Conservation (phyloP, 2,888 invertebrate genomes). For the Gari tellinella region DNA sequence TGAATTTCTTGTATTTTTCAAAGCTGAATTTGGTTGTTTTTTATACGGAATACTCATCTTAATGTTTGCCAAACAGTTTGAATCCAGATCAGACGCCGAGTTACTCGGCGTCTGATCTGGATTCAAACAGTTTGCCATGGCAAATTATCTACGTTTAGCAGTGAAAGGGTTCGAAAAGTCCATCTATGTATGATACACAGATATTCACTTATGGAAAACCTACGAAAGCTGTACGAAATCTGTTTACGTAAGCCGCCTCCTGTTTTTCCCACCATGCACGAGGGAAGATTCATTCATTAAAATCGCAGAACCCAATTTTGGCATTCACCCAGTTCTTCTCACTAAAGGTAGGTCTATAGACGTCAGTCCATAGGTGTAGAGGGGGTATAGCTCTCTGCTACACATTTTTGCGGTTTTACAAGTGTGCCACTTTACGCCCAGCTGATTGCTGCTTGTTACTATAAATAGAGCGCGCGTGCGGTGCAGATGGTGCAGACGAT, state of each 20-base stretch:
- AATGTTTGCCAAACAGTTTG: too few species aligned
- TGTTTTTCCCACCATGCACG: constrained; percentile 28
- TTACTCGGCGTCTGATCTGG: too few species aligned
- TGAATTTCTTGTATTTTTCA: too few species aligned
- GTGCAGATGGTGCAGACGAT: constrained; percentile 41
- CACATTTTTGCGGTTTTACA: constrained; percentile 52
- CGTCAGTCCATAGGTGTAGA: constrained; percentile 2
- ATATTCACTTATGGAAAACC: not conserved
- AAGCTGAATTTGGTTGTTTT: too few species aligned
- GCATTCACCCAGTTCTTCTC: not conserved
- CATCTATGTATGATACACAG: too few species aligned
- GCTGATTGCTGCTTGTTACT: constrained; percentile 38
- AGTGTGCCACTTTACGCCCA: constrained; percentile 40
- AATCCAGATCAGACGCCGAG: too few species aligned
- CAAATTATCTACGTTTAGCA: too few species aligned
- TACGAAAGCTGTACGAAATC: not conserved
- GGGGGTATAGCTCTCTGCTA: too few species aligned
- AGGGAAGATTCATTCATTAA: constrained; percentile 41
- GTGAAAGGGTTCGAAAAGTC: too few species aligned
- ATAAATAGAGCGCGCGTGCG: constrained; percentile 49
- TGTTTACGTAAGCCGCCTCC: constrained; percentile 1
- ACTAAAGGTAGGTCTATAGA: not conserved
- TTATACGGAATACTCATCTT: too few species aligned
- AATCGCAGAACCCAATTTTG: not conserved
- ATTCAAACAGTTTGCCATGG: too few species aligned